Base-by-base conservation (phyloP, 2,113 vertebrate species). In the Ondatra zibethicus region DNA sequence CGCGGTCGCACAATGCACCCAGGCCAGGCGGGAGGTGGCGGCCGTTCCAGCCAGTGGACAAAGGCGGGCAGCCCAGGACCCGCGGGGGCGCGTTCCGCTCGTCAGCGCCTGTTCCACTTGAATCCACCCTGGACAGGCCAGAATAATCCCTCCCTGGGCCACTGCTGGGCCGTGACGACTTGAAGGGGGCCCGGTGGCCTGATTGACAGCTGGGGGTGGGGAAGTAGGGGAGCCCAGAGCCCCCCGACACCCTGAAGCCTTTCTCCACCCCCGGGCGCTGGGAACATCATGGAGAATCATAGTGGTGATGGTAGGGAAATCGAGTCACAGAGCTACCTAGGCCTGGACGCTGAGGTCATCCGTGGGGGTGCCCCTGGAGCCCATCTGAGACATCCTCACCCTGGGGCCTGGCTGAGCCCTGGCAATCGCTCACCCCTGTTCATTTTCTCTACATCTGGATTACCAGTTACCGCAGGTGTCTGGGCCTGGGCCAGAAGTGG, bases 81-180 rank as follows among this genome's bases (percentile, higher is more conserved):
- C 80, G 77, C 93, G 0, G 96, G 98, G 97, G 98, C 86, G 97
- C 95, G 98, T 98, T 99, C 98, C 98, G 98, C 98, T 98, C 97
- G 97, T 98, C 98, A 98, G 98, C 98, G 70, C 90, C 78, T 96
- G 99, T 99, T 99, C 99, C 98, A 98, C 98, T 98, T 98, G 98
- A 99, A 98, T 99, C 98, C 97, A 96, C 93, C 98, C 98, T 98
- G 98, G 98, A 99, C 99, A 99, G 98, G 98, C 98, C 70, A 6
- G 98, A 97, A 98, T 98, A 98, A 99, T 98, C 98, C 98, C 97
- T 96, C 98, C 92, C 31, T 7, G 97, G 94, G 97, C 97, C 97
- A 94, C 76, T 63, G 92, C 97, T 97, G 97, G 97, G 97, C 98
- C 98, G 98, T 99, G 99, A 99, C 98, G 98, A 97, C 99, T 98